phyloP scores from a whole-genome alignment of 2,113 vertebrate genomes.

The Sinosuthora webbiana region DNA sequence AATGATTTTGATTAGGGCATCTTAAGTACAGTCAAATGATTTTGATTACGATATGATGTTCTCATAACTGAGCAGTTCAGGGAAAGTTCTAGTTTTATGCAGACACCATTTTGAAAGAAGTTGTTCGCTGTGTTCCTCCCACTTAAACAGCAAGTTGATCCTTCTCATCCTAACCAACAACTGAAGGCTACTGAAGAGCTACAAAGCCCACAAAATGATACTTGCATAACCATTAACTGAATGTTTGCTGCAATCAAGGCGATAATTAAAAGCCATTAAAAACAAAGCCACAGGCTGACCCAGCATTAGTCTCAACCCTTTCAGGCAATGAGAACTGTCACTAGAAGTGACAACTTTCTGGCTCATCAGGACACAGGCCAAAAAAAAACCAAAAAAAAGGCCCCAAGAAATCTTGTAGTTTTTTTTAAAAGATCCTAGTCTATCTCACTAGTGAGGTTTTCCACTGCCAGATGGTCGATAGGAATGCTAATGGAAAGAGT shows the following conservation, averaged over 20 bases:
- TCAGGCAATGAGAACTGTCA: slow-evolving; percentile 9
- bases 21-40: not conserved
- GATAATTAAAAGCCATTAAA: slow-evolving; percentile 32
- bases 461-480: slow-evolving; percentile 69
- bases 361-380: slow-evolving; percentile 10
- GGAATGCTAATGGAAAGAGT: slow-evolving; percentile 69
- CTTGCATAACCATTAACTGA: not conserved
- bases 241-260: not conserved
- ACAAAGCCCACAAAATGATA: not conserved
- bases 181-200: not conserved
- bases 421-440: slow-evolving; percentile 38
- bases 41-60: not conserved
- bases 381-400: slow-evolving; percentile 23
- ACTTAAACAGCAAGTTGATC: not conserved
- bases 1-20: not conserved
- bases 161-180: not conserved
- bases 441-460: slow-evolving; percentile 50
- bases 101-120: not conserved
- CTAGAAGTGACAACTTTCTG: slow-evolving; percentile 50
- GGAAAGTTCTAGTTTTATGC: not conserved
- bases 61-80: not conserved
- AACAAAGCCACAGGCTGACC: slow-evolving; percentile 24
- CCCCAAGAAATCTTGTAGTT: slow-evolving; percentile 41
- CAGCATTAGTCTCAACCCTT: not conserved
- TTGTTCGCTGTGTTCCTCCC: not conserved